Evolutionary conservation across 2,888 invertebrate genomes (phyloP).

Genomic region (Pimpla rufipes): DNA sequence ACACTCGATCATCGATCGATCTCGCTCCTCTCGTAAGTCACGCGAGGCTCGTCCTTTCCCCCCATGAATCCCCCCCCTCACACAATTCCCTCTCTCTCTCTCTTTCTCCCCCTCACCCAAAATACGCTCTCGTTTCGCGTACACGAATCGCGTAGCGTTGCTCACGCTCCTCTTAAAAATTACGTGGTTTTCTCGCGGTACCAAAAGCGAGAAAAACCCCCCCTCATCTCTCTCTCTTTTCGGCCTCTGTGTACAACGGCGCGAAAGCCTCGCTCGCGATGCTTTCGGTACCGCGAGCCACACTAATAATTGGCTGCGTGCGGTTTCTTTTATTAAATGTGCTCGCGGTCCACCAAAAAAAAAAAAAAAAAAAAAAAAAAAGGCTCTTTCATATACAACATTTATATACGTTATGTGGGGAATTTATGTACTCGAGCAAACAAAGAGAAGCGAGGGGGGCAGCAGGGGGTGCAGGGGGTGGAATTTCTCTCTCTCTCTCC

Average conservation of each 20-base stretch:
- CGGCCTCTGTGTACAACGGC: not conserved
- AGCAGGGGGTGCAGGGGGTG: conserved; percentile 22
- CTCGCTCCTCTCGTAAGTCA: conserved; percentile 58
- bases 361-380: conserved; percentile 1
- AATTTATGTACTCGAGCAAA: conserved; percentile 63
- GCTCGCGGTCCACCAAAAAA: conserved; percentile 44
- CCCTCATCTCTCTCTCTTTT: not conserved
- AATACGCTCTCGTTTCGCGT: conserved; percentile 14
- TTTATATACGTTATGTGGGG: conserved; percentile 46
- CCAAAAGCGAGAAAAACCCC: not conserved
- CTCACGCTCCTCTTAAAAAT: conserved; percentile 26
- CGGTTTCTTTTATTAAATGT: conserved; percentile 75
- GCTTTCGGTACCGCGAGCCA: too few relatives aligned
- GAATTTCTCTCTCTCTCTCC: too few relatives aligned
- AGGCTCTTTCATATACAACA: conserved; percentile 19
- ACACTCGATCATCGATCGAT: conserved; percentile 62
- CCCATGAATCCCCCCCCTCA: not conserved
- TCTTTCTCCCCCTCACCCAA: conserved; percentile 2
- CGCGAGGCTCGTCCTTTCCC: conserved; percentile 49
- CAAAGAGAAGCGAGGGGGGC: conserved; percentile 60
- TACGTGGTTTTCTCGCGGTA: conserved; percentile 24
- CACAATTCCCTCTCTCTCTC: too few relatives aligned
- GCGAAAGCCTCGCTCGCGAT: not conserved
- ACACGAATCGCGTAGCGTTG: not conserved
- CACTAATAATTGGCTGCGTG: conserved; percentile 67